phyloP scores from a whole-genome alignment of 1,140 invertebrate species.

The Lysiphlebus fabarum region DNA sequence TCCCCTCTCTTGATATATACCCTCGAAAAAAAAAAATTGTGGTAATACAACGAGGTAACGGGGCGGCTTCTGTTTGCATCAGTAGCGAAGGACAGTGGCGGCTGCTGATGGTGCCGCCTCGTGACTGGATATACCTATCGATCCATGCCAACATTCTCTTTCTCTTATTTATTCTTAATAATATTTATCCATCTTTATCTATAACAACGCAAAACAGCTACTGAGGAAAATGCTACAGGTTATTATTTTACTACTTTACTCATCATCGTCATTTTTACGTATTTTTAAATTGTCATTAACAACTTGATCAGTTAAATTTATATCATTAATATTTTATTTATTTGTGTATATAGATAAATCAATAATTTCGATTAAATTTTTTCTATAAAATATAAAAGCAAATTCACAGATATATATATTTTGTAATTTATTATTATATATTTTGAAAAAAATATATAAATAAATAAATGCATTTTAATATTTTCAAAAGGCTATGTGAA shows the following conservation, averaged over 20 bases:
- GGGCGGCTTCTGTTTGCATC: slow-evolving; percentile 18
- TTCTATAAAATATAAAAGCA: no score
- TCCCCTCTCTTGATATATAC: not conserved
- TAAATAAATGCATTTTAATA: no score
- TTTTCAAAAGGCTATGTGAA: no score
- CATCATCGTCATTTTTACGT: slow-evolving; percentile 2
- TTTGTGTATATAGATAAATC: no score
- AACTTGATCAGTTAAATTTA: no score
- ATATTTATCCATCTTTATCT: not conserved
- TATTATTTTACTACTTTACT: slow-evolving; percentile 15
- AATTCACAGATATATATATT: no score
- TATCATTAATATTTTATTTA: no score
- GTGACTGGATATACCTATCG: slow-evolving; percentile 29
- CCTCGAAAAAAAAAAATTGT: not conserved
- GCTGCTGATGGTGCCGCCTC: slow-evolving; percentile 27
- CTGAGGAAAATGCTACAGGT: slow-evolving; percentile 24
- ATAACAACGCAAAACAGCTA: slow-evolving; percentile 3
- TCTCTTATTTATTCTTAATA: not conserved
- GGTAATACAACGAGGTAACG: not conserved
- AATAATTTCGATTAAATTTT: no score
- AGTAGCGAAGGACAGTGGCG: slow-evolving; percentile 19
- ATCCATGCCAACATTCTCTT: slow-evolving; percentile 12
- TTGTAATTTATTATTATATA: no score
- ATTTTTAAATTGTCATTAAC: not conserved
- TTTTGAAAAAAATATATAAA: no score